Evolutionary conservation across 2,888 invertebrate species (phyloP).

Genomic region (Carabus problematicus): DNA sequence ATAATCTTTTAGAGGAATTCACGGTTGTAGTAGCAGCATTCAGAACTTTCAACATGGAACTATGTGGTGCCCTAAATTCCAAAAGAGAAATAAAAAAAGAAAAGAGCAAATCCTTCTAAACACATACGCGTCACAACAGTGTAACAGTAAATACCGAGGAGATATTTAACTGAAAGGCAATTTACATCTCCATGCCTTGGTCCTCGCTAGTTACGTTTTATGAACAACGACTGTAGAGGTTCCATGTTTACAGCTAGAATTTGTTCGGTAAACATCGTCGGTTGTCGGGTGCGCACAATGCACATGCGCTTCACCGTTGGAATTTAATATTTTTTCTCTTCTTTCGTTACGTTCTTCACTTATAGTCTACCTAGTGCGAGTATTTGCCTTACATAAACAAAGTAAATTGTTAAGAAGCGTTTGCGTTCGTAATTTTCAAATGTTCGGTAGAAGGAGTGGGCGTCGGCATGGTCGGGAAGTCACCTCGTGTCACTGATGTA

Average conservation of each 20-base stretch:
- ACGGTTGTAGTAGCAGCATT: too few species aligned
- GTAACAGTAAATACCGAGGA: constrained; percentile 30
- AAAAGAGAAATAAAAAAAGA: constrained; percentile 25
- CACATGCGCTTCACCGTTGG: constrained; percentile 11
- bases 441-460: constrained; percentile 6
- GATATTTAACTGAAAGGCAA: constrained; percentile 4
- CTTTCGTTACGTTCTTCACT: too few species aligned
- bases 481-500: too few species aligned
- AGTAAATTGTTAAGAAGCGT: constrained; percentile 35
- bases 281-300: constrained; percentile 10
- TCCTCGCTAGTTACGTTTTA: constrained; percentile 5
- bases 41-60: too few species aligned
- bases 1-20: too few species aligned
- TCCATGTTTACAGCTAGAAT: constrained; percentile 25
- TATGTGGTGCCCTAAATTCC: constrained; percentile 28
- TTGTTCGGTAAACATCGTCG: constrained; percentile 29
- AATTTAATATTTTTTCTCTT: constrained; percentile 31
- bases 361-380: constrained; percentile 23
- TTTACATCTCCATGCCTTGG: background rate
- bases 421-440: constrained; percentile 37
- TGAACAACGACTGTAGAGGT: constrained; percentile 17
- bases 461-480: too few species aligned
- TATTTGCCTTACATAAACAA: constrained; percentile 33
- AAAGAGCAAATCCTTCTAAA: constrained; percentile 26
- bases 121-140: constrained; percentile 20